These are phyloP conservation scores for Halcyon badia DNA, from an alignment of 2,797 vertebrate genomes.

Conservation along the genomic window DNA sequence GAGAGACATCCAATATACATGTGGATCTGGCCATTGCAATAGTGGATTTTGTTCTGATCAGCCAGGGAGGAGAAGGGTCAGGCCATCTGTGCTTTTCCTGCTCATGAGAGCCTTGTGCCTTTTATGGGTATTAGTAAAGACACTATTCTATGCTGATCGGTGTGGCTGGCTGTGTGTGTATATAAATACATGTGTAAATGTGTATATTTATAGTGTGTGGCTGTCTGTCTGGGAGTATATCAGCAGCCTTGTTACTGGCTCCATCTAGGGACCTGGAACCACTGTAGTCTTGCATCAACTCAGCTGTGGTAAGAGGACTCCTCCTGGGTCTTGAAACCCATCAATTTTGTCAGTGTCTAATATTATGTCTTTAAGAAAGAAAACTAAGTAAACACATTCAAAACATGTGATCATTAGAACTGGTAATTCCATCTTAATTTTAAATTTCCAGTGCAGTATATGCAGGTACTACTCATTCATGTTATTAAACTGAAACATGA, in stretches of 20 bases:
- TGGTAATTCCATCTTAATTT: neutral
- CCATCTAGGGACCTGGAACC: neutral
- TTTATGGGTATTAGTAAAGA: neutral
- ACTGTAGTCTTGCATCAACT: neutral
- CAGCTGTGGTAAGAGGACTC: neutral
- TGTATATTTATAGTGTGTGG: neutral
- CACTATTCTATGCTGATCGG: neutral
- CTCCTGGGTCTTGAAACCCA: neutral
- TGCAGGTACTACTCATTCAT: neutral
- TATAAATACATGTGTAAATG: neutral
- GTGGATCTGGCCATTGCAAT: neutral
- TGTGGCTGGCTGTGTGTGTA: neutral
- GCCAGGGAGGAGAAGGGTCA: neutral
- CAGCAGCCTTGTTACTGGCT: neutral
- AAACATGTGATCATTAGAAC: neutral
- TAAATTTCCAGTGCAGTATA: neutral
- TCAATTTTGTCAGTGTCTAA: neutral
- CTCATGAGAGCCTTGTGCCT: neutral
- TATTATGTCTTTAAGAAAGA: neutral
- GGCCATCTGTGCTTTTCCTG: neutral
- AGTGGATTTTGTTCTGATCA: neutral
- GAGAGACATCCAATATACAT: fast-evolving
- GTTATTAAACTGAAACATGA: neutral
- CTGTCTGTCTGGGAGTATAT: neutral
- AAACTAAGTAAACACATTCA: neutral